phyloP scores from a whole-genome alignment of 2,113 vertebrate genomes.

The Pterocles burchelli region DNA sequence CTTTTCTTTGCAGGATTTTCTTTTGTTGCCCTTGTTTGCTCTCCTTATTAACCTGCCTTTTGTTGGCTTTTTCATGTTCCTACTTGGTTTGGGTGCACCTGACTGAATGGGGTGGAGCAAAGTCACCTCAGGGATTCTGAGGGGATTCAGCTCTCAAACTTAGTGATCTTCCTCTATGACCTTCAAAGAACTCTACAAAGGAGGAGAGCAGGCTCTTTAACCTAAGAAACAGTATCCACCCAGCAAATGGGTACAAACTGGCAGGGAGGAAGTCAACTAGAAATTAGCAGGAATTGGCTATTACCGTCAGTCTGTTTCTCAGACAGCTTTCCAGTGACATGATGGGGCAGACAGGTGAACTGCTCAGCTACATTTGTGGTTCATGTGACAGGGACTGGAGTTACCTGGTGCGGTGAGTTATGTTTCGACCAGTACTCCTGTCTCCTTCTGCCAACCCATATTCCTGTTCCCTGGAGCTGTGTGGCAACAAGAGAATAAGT shows the following conservation, averaged over 20 bases:
- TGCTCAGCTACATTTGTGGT: background rate
- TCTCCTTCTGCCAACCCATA: background rate
- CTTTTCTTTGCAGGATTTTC: background rate
- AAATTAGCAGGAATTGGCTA: background rate
- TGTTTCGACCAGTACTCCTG: background rate
- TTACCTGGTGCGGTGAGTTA: background rate
- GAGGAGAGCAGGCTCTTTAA: background rate
- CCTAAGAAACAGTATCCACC: background rate
- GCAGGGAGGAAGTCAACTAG: background rate
- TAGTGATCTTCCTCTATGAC: background rate
- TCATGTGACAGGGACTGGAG: background rate
- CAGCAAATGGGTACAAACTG: background rate
- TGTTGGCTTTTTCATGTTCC: background rate
- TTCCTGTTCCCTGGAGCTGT: background rate
- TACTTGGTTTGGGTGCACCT: background rate
- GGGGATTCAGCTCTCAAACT: background rate
- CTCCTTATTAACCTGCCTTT: background rate
- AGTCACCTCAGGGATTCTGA: background rate
- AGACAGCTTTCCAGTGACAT: background rate
- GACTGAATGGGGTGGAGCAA: background rate
- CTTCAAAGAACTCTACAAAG: background rate
- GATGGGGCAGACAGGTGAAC: background rate
- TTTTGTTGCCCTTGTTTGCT: background rate
- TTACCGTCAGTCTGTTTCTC: background rate
- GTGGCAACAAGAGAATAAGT: background rate